phyloP scores from a whole-genome alignment of 2,113 vertebrate species.

The Oriolus oriolus region DNA sequence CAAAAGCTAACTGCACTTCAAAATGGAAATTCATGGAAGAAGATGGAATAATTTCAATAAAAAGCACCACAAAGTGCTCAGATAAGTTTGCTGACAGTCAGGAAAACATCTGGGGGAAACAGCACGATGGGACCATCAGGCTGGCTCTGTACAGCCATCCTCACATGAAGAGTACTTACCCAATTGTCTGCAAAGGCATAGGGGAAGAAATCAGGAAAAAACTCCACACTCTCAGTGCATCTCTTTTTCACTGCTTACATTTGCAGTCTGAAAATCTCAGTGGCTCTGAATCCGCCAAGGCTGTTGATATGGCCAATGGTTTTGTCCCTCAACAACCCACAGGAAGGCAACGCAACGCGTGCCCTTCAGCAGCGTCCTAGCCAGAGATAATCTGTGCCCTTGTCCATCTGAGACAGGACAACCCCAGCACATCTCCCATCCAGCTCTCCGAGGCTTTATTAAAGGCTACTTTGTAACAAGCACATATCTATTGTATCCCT shows the following conservation, averaged over 20 bases:
- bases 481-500: not conserved
- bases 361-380: not conserved
- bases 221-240: not conserved
- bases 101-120: not conserved
- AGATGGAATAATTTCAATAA: not conserved
- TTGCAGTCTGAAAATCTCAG: not conserved
- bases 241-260: not conserved
- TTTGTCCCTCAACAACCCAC: not conserved
- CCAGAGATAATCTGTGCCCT: not conserved
- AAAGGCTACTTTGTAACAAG: constrained; percentile 3
- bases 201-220: not conserved
- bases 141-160: not conserved
- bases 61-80: not conserved
- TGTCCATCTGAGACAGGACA: not conserved
- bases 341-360: rapidly evolving
- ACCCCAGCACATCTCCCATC: not conserved
- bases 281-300: not conserved
- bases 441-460: constrained; percentile 2
- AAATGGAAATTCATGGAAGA: not conserved
- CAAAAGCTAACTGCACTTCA: not conserved
- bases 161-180: not conserved
- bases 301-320: not conserved
- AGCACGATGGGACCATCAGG: not conserved
- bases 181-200: not conserved
- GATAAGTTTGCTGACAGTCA: not conserved